A percentile compares a stretch with the other conserved stretches of the same genome.
These are phyloP conservation scores for Tethea ocularis DNA, from an alignment of 2,888 invertebrate genomes.

Conservation along the genomic window DNA sequence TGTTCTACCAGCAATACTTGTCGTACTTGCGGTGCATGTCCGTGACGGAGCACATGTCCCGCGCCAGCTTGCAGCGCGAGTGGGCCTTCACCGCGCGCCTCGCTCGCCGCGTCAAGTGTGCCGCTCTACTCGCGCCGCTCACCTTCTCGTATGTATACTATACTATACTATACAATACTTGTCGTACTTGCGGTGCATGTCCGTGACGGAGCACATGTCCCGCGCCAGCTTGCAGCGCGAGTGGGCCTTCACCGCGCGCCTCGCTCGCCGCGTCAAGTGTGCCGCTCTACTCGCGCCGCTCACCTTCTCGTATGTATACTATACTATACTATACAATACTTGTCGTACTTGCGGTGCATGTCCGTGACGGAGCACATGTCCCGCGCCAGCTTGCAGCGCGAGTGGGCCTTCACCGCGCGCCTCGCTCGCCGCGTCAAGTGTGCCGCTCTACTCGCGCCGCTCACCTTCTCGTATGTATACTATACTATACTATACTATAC, in stretches of 20 bases:
- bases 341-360: conserved; percentile 94
- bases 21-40: conserved; percentile 94
- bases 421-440: conserved; percentile 90
- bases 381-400: conserved; percentile 92
- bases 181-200: conserved; percentile 93
- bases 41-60: conserved; percentile 87
- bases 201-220: conserved; percentile 87
- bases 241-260: conserved; percentile 92
- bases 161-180: conserved; percentile 85
- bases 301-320: conserved; percentile 87
- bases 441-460: conserved; percentile 89
- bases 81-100: conserved; percentile 93
- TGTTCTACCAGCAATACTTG: conserved; percentile 87
- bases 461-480: conserved; percentile 87
- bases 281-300: conserved; percentile 89
- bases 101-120: conserved; percentile 89
- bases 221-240: conserved; percentile 93
- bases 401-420: conserved; percentile 93
- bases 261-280: conserved; percentile 89
- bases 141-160: conserved; percentile 87
- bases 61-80: conserved; percentile 92
- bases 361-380: conserved; percentile 88
- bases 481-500: conserved; percentile 28
- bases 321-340: conserved; percentile 82
- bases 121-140: conserved; percentile 88